These are phyloP conservation scores for Pseudopleuronectes americanus DNA, from an alignment of 2,797 vertebrate genomes.

Conservation along the genomic window DNA sequence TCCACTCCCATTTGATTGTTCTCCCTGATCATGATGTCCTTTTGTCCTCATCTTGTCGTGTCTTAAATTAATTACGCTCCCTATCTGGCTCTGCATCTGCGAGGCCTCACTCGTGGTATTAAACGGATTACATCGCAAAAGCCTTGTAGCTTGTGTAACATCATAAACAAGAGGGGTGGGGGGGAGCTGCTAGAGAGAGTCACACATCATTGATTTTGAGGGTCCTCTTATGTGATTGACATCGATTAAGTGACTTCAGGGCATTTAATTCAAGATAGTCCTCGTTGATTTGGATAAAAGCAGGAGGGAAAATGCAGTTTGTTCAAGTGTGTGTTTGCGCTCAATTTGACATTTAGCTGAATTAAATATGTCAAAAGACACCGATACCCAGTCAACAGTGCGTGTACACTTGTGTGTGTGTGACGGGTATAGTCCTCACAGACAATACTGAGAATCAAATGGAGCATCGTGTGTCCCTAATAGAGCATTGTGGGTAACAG, in stretches of 20 bases:
- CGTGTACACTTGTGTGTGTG: not conserved
- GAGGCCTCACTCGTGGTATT: conserved; percentile 43
- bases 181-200: not conserved
- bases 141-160: conserved; percentile 34
- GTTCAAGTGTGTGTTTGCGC: not conserved
- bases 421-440: conserved; percentile 4
- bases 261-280: not conserved
- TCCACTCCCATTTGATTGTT: conserved; percentile 43
- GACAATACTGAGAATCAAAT: conserved; percentile 4
- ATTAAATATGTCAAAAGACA: conserved; percentile 17
- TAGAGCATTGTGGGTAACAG: conserved; percentile 24
- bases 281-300: not conserved
- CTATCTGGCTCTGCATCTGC: conserved; percentile 54
- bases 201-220: conserved; percentile 10
- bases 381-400: not conserved
- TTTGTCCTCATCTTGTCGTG: conserved; percentile 36
- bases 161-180: not conserved
- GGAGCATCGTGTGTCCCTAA: conserved; percentile 14
- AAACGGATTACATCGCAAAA: conserved; percentile 58
- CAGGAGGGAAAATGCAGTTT: too few relatives aligned
- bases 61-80: conserved; percentile 55
- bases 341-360: not conserved
- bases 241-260: not conserved
- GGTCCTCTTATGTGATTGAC: not conserved
- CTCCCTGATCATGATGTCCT: conserved; percentile 31